A percentile compares a stretch with the other conserved stretches of the same genome.
Evolutionary conservation across 2,113 vertebrate genomes (phyloP).

Genomic region (Numenius arquata): DNA sequence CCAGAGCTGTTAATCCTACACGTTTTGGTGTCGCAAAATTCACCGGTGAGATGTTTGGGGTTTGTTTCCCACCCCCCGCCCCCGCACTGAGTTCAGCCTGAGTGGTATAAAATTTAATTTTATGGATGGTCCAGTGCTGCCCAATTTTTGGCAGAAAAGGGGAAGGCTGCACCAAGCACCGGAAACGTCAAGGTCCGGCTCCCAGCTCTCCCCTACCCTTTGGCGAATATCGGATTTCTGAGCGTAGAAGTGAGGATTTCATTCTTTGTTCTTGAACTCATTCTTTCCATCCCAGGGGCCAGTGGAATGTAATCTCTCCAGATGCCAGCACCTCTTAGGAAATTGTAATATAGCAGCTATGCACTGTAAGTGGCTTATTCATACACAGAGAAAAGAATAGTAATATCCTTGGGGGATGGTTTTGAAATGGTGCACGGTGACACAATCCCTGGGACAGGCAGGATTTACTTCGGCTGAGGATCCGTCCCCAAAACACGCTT

Average conservation of each 20-base stretch:
- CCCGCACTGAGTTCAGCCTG: neutral
- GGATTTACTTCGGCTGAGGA: neutral
- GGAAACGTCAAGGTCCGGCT: fast-evolving
- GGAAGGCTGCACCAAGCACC: neutral
- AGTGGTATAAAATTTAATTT: neutral
- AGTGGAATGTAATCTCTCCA: constrained; percentile 70
- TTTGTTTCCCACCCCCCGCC: neutral
- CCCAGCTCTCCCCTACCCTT: neutral
- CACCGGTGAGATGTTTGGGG: neutral
- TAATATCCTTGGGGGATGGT: neutral
- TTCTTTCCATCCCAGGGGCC: constrained; percentile 69
- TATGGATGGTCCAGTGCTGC: neutral
- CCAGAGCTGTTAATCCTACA: neutral
- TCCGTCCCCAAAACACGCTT: neutral
- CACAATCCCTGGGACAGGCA: neutral
- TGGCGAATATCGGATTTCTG: constrained; percentile 40
- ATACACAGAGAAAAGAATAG: constrained; percentile 28
- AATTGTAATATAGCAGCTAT: constrained; percentile 63
- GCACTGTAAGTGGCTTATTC: constrained; percentile 61
- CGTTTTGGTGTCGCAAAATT: neutral
- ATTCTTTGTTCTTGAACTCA: constrained; percentile 70
- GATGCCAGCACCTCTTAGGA: constrained; percentile 69
- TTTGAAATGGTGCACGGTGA: neutral
- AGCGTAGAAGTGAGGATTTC: constrained; percentile 52
- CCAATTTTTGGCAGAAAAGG: neutral